These are phyloP conservation scores for Chironomus striatipennis DNA, from an alignment of 1,140 invertebrate genomes.

Conservation along the genomic window DNA sequence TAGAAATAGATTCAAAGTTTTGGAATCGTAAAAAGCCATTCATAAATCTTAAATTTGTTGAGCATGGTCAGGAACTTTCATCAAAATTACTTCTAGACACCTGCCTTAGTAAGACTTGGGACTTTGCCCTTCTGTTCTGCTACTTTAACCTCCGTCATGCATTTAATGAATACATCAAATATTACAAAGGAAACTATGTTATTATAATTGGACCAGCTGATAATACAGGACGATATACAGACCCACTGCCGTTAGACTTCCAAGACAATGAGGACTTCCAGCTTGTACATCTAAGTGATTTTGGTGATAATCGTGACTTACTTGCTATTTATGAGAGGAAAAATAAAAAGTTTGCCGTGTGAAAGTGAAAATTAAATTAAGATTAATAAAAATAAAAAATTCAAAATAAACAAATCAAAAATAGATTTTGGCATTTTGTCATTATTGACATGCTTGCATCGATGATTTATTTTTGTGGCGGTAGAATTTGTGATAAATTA, in stretches of 20 bases:
- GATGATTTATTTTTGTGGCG: too few species aligned
- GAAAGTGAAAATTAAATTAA: too few species aligned
- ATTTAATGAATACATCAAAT: conserved; percentile 51
- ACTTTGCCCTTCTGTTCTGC: conserved; percentile 54
- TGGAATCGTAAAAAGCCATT: conserved; percentile 43
- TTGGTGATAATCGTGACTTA: neutral
- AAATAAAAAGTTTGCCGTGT: neutral
- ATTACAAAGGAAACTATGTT: conserved; percentile 48
- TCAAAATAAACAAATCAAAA: too few species aligned
- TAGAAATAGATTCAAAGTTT: conserved; percentile 44
- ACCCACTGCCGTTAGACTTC: conserved; percentile 52
- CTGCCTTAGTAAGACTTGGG: conserved; percentile 27
- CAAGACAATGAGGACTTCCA: conserved; percentile 29
- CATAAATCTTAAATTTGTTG: conserved; percentile 39
- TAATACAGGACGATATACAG: conserved; percentile 48
- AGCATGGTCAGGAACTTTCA: conserved; percentile 24
- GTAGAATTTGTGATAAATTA: too few species aligned
- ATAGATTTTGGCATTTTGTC: too few species aligned
- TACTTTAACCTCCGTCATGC: conserved; percentile 58
- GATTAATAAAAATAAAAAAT: too few species aligned
- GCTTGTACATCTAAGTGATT: neutral
- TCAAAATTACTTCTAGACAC: neutral
- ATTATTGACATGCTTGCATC: too few species aligned
- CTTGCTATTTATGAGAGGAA: conserved; percentile 11
- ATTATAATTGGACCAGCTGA: conserved; percentile 56